Conservation (phyloP, 92 coral and sea anemone genomes). For the Scolanthus callimorphus region DNA sequence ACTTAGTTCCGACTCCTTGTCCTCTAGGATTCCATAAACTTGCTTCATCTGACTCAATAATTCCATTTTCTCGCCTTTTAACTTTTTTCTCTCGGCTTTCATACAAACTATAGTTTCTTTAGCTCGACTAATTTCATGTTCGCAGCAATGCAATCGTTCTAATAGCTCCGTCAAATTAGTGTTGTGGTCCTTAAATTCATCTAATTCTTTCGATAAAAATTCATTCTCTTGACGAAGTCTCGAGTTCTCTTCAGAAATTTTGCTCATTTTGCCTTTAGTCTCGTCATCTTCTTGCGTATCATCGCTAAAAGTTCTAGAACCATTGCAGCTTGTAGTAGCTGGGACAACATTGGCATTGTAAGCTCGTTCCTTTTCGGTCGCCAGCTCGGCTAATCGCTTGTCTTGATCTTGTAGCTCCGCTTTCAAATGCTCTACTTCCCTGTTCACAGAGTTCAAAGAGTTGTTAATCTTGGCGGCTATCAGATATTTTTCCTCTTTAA, state of each 20-base stretch:
- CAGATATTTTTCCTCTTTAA: constrained; percentile 86
- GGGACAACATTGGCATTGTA: too few species aligned
- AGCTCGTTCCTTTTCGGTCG: constrained; percentile 13
- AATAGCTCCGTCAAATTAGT: constrained; percentile 79
- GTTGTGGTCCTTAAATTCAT: constrained; percentile 79
- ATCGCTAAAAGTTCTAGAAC: constrained; percentile 10
- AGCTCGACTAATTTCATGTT: constrained; percentile 90
- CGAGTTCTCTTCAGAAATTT: constrained; percentile 62
- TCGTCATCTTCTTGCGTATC: constrained; percentile 17
- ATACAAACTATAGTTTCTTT: constrained; percentile 92
- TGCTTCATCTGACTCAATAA: constrained; percentile 87
- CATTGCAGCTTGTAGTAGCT: background rate
- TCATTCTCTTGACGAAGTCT: constrained; percentile 80
- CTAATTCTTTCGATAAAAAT: constrained; percentile 56
- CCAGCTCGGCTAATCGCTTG: constrained; percentile 78
- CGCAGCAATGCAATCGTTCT: constrained; percentile 81
- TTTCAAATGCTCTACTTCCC: constrained; percentile 91
- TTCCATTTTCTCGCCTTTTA: constrained; percentile 84
- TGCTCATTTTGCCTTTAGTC: constrained; percentile 36
- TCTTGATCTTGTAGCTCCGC: constrained; percentile 94
- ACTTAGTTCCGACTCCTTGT: constrained; percentile 82
- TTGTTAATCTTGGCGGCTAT: constrained; percentile 87
- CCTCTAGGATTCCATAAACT: constrained; percentile 87
- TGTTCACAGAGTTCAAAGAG: constrained; percentile 86
- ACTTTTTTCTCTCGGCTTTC: constrained; percentile 86